Percentiles rank a stretch among this genome's conserved stretches.
These are phyloP conservation scores for Lasioglossum figueresi DNA, from an alignment of 2,888 invertebrate genomes.

Conservation along the genomic window DNA sequence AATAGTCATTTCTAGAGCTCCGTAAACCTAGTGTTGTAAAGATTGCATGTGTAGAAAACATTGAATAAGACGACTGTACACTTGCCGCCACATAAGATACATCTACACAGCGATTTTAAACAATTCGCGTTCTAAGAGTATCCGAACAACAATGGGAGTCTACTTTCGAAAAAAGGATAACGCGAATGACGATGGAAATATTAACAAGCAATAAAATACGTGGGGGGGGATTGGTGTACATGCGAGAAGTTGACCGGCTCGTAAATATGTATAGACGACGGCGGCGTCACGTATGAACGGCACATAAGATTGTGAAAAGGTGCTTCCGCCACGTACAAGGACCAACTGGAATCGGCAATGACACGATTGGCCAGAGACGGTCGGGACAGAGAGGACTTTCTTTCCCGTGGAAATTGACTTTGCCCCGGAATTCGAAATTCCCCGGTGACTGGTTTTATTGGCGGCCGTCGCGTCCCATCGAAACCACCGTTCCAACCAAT, in stretches of 20 bases:
- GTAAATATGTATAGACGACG: not conserved
- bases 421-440: not conserved
- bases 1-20: no score
- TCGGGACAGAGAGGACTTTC: not conserved
- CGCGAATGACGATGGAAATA: not conserved
- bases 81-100: no score
- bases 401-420: not conserved
- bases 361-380: slow-evolving; percentile 5
- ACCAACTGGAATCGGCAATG: slow-evolving; percentile 5
- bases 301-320: not conserved
- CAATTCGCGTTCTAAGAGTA: no score
- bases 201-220: not conserved
- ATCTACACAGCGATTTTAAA: no score
- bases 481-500: slow-evolving; percentile 2
- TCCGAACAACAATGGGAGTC: no score
- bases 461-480: not conserved
- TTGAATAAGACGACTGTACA: no score
- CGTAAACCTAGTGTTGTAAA: no score
- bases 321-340: slow-evolving; percentile 2
- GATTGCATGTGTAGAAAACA: no score
- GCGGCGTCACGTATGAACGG: not conserved
- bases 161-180: no score
- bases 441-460: slow-evolving; percentile 6
- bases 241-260: not conserved
- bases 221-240: not conserved